These are phyloP conservation scores for Acrocephalus arundinaceus DNA, from an alignment of 2,113 vertebrate genomes.

Conservation along the genomic window DNA sequence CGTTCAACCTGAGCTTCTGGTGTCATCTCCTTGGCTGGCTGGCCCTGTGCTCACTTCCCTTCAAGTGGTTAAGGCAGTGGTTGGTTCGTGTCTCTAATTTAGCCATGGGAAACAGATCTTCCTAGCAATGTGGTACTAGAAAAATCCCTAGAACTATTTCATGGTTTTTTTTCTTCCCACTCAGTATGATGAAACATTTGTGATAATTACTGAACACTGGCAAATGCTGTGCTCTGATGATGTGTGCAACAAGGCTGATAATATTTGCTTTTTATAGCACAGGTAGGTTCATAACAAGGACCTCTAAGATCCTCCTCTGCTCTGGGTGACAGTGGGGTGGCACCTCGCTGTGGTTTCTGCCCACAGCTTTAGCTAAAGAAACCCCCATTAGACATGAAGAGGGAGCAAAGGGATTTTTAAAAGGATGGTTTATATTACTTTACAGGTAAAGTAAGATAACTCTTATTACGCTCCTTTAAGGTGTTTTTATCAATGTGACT, in stretches of 20 bases:
- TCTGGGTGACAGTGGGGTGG: neutral
- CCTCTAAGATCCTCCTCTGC: neutral
- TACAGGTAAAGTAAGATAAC: neutral
- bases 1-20: neutral
- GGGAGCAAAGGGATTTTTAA: neutral
- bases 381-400: neutral
- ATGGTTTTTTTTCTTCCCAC: neutral
- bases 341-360: neutral
- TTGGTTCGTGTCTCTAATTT: conserved; percentile 41
- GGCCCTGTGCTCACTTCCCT: conserved; percentile 36
- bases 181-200: neutral
- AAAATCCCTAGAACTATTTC: conserved; percentile 43
- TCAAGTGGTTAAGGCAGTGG: conserved; percentile 50
- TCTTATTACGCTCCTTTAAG: neutral
- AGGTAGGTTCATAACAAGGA: neutral
- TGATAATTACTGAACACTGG: neutral
- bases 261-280: neutral
- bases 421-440: neutral
- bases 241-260: neutral
- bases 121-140: conserved; percentile 13
- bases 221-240: neutral
- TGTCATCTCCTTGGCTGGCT: neutral
- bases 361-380: neutral
- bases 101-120: conserved; percentile 34
- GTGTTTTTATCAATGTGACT: neutral